phyloP scores from a whole-genome alignment of 2,888 invertebrate species.

The Tenthredo distinguenda region DNA sequence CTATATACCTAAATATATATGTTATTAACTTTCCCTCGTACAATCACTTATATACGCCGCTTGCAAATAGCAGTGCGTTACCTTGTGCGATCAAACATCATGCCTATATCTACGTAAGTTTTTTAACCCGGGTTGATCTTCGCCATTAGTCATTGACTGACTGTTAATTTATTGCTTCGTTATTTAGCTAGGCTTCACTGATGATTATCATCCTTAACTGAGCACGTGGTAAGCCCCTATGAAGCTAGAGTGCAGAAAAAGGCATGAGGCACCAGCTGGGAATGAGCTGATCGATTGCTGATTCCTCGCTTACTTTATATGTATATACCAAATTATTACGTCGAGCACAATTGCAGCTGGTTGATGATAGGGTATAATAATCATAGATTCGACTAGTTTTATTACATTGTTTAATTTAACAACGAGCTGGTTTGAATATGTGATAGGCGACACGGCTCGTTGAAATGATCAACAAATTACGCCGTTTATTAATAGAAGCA shows the following conservation, averaged over 20 bases:
- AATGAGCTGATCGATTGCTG: background rate
- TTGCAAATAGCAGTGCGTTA: background rate
- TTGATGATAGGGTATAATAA: background rate
- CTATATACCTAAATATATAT: background rate
- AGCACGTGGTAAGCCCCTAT: background rate
- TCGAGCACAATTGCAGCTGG: background rate
- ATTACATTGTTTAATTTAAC: background rate
- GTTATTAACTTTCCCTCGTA: slow-evolving; percentile 4
- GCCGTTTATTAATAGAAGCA: background rate
- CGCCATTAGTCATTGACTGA: slow-evolving; percentile 16
- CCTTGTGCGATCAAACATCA: slow-evolving; percentile 9
- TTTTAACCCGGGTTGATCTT: background rate
- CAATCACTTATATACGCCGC: background rate
- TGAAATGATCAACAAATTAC: background rate
- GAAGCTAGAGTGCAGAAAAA: background rate
- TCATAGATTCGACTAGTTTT: background rate
- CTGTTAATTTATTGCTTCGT: slow-evolving; percentile 10
- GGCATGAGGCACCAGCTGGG: background rate
- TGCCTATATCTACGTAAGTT: background rate
- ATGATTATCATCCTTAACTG: background rate
- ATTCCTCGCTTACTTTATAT: background rate
- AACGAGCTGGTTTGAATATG: background rate
- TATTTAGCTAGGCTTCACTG: background rate
- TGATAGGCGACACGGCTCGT: background rate
- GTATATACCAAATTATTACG: background rate